A percentile compares a stretch with the other conserved stretches of the same genome.
phyloP scores from a whole-genome alignment of 1,140 invertebrate species.

The Streblospio benedicti region DNA sequence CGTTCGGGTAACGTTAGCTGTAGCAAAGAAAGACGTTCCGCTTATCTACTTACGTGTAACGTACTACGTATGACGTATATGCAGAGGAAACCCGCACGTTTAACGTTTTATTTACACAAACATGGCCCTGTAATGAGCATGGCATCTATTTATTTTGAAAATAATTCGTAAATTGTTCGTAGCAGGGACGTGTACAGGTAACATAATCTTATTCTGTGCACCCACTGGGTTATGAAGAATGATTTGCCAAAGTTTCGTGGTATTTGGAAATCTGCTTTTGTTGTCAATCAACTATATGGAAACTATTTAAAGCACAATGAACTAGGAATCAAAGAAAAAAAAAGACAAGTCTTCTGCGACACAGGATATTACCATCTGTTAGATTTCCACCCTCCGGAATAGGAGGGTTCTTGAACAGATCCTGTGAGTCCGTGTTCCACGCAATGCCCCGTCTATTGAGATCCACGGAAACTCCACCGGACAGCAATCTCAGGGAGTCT shows the following conservation, averaged over 20 bases:
- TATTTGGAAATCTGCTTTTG: too few relatives aligned
- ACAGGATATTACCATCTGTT: background rate
- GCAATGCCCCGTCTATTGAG: slow-evolving; percentile 68
- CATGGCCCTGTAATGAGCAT: too few relatives aligned
- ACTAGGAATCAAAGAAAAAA: background rate
- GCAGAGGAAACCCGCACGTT: too few relatives aligned
- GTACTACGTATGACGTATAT: too few relatives aligned
- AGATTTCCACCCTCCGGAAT: background rate
- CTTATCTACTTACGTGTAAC: too few relatives aligned
- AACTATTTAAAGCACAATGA: background rate
- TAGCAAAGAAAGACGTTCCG: background rate
- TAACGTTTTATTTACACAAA: too few relatives aligned
- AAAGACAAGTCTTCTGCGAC: background rate
- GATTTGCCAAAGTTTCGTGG: too few relatives aligned
- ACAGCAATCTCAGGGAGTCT: slow-evolving; percentile 37
- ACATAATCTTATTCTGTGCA: too few relatives aligned
- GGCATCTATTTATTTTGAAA: too few relatives aligned
- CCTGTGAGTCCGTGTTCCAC: slow-evolving; percentile 87
- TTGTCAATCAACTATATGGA: background rate
- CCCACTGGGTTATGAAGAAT: too few relatives aligned
- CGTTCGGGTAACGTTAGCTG: background rate
- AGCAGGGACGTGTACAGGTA: too few relatives aligned
- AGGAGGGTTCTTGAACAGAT: slow-evolving; percentile 84
- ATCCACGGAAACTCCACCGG: slow-evolving; percentile 9
- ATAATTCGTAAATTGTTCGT: too few relatives aligned